These are phyloP conservation scores for Heterohyrax brucei DNA, from an alignment of 2,797 vertebrate genomes.

Conservation along the genomic window DNA sequence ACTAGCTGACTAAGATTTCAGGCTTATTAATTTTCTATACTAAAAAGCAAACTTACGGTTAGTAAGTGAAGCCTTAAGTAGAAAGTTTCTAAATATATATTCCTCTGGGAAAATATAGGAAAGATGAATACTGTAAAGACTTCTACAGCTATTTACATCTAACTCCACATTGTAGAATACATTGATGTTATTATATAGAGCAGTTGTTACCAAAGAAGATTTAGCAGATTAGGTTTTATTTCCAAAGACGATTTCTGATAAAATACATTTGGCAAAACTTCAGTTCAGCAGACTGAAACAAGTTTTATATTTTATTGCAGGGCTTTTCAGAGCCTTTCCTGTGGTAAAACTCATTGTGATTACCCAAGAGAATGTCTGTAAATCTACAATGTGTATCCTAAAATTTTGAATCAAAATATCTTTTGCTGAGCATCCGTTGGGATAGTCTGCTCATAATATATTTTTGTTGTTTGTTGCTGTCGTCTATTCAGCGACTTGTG, in stretches of 20 bases:
- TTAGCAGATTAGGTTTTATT: slow-evolving; percentile 25
- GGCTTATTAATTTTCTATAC: slow-evolving; percentile 7
- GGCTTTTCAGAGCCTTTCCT: slow-evolving; percentile 15
- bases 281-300: neutral
- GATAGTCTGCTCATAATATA: neutral
- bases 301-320: slow-evolving; percentile 22
- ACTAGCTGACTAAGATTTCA: too few relatives aligned
- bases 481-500: neutral
- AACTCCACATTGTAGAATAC: neutral
- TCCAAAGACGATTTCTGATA: slow-evolving; percentile 21
- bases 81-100: slow-evolving; percentile 49
- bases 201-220: neutral
- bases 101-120: neutral
- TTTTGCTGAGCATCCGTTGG: neutral
- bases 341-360: neutral
- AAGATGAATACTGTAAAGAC: neutral
- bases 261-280: slow-evolving; percentile 22
- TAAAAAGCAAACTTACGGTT: neutral
- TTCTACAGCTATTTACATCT: slow-evolving; percentile 32
- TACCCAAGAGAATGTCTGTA: neutral
- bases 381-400: slow-evolving; percentile 22
- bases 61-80: neutral
- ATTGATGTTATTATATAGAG: neutral
- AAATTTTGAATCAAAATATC: neutral
- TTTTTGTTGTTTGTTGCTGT: neutral